Conservation (phyloP, 2,888 invertebrate species). For the Pimpla rufipes region DNA sequence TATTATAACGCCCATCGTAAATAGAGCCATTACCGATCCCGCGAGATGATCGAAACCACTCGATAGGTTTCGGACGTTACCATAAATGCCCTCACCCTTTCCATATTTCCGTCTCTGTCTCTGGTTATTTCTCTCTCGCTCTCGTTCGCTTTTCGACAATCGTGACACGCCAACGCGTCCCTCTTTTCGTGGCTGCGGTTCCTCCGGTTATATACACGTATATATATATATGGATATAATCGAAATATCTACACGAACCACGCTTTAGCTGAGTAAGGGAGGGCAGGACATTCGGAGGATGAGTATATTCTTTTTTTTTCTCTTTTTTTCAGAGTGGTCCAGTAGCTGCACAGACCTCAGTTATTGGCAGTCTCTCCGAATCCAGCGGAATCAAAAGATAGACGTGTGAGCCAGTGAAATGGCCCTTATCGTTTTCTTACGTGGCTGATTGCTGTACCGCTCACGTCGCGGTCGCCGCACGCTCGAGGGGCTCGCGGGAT, state of each 20-base stretch:
- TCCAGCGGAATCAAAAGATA: neutral
- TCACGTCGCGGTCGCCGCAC: neutral
- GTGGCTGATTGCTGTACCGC: slow-evolving; percentile 25
- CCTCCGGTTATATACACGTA: slow-evolving; percentile 64
- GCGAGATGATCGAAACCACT: slow-evolving; percentile 38
- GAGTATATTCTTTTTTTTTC: neutral
- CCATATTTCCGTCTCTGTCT: slow-evolving; percentile 5
- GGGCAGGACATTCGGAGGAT: neutral
- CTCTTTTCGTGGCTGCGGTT: neutral
- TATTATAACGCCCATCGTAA: slow-evolving; percentile 35
- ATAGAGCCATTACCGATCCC: slow-evolving; percentile 41
- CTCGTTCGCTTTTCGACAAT: slow-evolving; percentile 16
- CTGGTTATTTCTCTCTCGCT: neutral
- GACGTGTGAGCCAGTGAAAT: neutral
- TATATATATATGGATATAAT: slow-evolving; percentile 53
- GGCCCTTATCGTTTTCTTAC: neutral
- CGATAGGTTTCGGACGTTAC: slow-evolving; percentile 33
- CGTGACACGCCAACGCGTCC: neutral
- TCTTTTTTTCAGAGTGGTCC: neutral
- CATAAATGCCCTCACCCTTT: slow-evolving; percentile 26
- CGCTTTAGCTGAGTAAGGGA: neutral
- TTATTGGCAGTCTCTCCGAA: neutral
- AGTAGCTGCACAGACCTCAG: neutral
- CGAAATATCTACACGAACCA: slow-evolving; percentile 72
- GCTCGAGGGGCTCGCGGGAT: slow-evolving; percentile 65